Evolutionary conservation across 2,113 vertebrate species (phyloP).

Genomic region (Grammomys surdaster): DNA sequence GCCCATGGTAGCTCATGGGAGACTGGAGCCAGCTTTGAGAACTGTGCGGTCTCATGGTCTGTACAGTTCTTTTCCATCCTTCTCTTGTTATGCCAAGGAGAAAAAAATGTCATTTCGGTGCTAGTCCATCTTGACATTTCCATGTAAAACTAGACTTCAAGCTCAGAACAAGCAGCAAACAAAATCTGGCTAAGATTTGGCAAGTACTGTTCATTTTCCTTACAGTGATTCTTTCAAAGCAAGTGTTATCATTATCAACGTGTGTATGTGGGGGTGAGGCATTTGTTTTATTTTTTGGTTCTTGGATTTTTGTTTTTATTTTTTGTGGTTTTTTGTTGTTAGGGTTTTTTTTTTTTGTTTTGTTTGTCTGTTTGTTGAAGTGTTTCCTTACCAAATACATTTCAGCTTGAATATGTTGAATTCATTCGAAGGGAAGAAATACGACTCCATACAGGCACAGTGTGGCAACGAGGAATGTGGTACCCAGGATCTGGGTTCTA

Average conservation of each 20-base stretch:
- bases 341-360: neutral
- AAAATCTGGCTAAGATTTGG: neutral
- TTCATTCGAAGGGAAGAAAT: neutral
- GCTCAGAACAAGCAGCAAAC: neutral
- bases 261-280: neutral
- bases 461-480: rapidly evolving
- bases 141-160: neutral
- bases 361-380: neutral
- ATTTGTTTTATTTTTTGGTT: too few species aligned
- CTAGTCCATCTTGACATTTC: neutral
- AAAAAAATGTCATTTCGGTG: neutral
- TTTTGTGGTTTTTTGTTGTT: neutral
- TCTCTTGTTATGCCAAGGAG: neutral
- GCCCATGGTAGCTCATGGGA: neutral
- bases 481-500: neutral
- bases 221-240: neutral
- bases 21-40: neutral
- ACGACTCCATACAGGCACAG: neutral
- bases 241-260: neutral
- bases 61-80: neutral
- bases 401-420: neutral
- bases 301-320: neutral
- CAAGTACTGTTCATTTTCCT: constrained; percentile 23
- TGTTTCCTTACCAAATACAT: constrained; percentile 27
- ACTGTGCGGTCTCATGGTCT: neutral